Percentiles rank a stretch among this genome's conserved stretches.
Conservation (phyloP, 2,888 invertebrate genomes). For the Drosophila paracracens region DNA sequence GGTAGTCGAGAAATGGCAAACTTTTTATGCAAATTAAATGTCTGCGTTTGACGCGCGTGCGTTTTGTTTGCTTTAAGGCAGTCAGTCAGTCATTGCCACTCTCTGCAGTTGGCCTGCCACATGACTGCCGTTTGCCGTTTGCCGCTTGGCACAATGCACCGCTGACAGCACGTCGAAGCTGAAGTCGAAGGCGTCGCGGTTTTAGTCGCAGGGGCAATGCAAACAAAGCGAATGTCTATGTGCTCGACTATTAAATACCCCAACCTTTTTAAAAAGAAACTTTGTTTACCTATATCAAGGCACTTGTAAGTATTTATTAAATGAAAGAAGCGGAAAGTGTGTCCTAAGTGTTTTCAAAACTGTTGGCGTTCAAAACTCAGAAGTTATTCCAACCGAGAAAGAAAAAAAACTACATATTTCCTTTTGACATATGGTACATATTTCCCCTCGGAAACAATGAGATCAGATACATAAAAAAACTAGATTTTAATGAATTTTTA, state of each 20-base stretch:
- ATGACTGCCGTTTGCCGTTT: conserved; percentile 14
- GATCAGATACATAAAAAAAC: conserved; percentile 28
- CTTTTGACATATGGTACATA: background rate
- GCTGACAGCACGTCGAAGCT: conserved; percentile 29
- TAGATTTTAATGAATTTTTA: conserved; percentile 73
- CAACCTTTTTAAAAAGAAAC: background rate
- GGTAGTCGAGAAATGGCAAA: conserved; percentile 61
- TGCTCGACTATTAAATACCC: conserved; percentile 19
- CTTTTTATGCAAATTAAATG: conserved; percentile 79
- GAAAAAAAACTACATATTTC: background rate
- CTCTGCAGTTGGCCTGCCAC: conserved; percentile 29
- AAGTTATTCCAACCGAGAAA: background rate
- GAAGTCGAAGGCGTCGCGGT: conserved; percentile 23
- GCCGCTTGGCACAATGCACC: conserved; percentile 8
- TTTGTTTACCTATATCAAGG: background rate
- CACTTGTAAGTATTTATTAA: background rate
- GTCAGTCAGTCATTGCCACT: conserved; percentile 51
- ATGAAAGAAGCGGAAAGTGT: background rate
- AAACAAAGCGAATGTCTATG: conserved; percentile 1
- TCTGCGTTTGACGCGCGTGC: conserved; percentile 78
- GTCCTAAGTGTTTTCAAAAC: no score
- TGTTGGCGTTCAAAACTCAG: background rate
- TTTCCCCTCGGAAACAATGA: background rate
- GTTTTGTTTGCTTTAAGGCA: conserved; percentile 76
- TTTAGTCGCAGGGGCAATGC: conserved; percentile 29